These are phyloP conservation scores for Amphipoea oculea DNA, from an alignment of 2,888 invertebrate genomes.

Conservation along the genomic window DNA sequence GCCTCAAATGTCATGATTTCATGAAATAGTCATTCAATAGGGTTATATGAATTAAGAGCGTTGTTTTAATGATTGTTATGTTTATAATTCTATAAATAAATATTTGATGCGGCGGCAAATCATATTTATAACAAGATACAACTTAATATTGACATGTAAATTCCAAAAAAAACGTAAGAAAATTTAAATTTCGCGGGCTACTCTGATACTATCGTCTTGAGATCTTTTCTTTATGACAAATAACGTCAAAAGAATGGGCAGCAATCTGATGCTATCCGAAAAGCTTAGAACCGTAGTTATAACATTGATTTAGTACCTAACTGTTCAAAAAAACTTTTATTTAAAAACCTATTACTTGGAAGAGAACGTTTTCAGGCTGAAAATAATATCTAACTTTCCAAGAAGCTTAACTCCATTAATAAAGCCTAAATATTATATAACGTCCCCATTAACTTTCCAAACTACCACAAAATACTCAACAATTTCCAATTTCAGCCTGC, in stretches of 20 bases:
- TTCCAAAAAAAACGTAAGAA: too few species aligned
- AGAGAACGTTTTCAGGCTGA: not conserved
- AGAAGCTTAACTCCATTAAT: constrained; percentile 3
- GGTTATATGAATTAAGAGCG: too few species aligned
- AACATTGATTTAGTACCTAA: not conserved
- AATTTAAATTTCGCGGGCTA: too few species aligned
- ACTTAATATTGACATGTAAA: too few species aligned
- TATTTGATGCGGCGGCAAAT: too few species aligned
- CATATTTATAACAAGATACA: too few species aligned
- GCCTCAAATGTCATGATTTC: too few species aligned
- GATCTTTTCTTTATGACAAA: not conserved
- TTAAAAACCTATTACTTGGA: not conserved
- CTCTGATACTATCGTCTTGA: too few species aligned
- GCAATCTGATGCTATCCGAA: not conserved
- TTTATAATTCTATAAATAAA: too few species aligned
- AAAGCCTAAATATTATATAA: not conserved
- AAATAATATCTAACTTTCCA: not conserved
- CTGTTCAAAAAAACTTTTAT: not conserved
- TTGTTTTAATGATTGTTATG: too few species aligned
- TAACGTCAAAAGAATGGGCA: too few species aligned
- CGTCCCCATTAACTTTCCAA: not conserved
- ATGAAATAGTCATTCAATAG: too few species aligned
- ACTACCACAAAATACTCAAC: not conserved
- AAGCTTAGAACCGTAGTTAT: not conserved
- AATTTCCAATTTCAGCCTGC: constrained; percentile 19